Evolutionary conservation across 2,797 vertebrate species (phyloP), one percentile per base, ranked within the genome.

Genomic region (Semaprochilodus insignis): DNA sequence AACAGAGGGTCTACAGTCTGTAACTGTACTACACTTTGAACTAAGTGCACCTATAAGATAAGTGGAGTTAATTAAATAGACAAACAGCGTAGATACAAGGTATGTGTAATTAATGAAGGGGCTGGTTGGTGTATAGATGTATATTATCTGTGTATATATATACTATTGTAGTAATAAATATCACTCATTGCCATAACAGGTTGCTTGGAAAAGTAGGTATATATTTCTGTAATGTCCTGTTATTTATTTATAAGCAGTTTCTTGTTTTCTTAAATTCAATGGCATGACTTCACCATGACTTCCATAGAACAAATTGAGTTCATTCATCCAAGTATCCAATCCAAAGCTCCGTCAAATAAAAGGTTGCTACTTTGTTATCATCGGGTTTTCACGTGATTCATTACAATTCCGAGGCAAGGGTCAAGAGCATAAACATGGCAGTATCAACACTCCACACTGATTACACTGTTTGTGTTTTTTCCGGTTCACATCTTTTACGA

Each of bases 401-500:
- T 7, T 51, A 7, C 7, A 51, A 3, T 23, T 13, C 5, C 44
- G 51, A 51, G 44, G 11, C n/a, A 25, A 72, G 54, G 8, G 0
- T 31, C 16, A 19, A 17, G 8, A 54, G 25, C 27, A 11, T 73
- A 55, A 31, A 31, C 13, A 48, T 27, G 51, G 71, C n/a, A 25
- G 23, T 25, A 17, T 72, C 6, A 48, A 25, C 15, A 51, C 19
- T 67, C 40, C 40, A 48, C n/a, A 48, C 11, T 70, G 21, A 70
- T 71, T 27, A 27, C 52, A 27, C 23, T 54, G 1, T 17, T 52
- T 8, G 1, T 65, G 31, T 88, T 83, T 85, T 90, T 74, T 92
- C 83, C 21, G 14, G 88, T 87, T 78, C 84, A 83, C 80, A 90
- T 89, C 62, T 82, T 91, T 90, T 88, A 31, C 59, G 25, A n/a